Percentiles rank a stretch among this genome's conserved stretches.
Evolutionary conservation across 2,888 invertebrate species (phyloP).

Genomic region (Callimorpha dominula): DNA sequence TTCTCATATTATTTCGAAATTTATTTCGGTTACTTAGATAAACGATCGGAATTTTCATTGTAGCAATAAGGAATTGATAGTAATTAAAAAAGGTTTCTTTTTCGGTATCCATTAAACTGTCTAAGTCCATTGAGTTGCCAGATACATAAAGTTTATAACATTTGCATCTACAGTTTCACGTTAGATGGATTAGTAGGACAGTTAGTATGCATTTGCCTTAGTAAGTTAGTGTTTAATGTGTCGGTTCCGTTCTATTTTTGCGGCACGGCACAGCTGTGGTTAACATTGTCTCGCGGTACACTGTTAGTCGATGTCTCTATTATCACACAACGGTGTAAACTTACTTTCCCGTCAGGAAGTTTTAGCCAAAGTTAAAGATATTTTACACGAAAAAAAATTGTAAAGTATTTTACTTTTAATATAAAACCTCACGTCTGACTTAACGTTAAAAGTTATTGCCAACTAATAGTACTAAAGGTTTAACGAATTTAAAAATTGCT

Average conservation of each 20-base stretch:
- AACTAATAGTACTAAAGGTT: too few species aligned
- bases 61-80: neutral
- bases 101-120: conserved; percentile 9
- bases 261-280: conserved; percentile 6
- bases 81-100: neutral
- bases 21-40: neutral
- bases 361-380: neutral
- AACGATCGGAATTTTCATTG: neutral
- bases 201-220: neutral
- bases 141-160: conserved; percentile 4
- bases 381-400: neutral
- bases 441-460: too few species aligned
- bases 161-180: neutral
- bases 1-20: too few species aligned
- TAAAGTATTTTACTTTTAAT: neutral
- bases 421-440: neutral
- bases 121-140: conserved; percentile 1
- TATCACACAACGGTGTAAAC: neutral
- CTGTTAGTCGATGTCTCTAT: conserved; percentile 12
- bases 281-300: conserved; percentile 13
- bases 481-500: neutral
- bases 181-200: neutral
- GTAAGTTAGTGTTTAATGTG: conserved; percentile 10
- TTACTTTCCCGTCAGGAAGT: neutral
- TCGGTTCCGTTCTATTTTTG: conserved; percentile 20